Evolutionary conservation across 2,888 invertebrate genomes (phyloP).

Genomic region (Perizoma flavofasciatum): DNA sequence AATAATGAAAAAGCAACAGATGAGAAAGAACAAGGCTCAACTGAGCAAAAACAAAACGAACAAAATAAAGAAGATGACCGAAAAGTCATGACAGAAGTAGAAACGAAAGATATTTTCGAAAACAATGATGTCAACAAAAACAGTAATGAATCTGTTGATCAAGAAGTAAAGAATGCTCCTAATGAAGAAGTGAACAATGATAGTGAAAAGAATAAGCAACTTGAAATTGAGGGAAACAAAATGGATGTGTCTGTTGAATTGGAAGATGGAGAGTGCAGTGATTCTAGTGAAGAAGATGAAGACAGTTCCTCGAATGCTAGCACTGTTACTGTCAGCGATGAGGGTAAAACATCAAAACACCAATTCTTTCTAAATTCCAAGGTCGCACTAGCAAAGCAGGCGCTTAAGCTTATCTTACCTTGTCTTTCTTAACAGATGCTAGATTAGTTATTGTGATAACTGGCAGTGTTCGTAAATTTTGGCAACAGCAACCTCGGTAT

Average conservation of each 20-base stretch:
- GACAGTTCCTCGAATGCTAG: conserved; percentile 60
- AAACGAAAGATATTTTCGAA: conserved; percentile 18
- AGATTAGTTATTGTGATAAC: too few species aligned
- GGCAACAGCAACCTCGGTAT: too few species aligned
- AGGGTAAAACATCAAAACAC: conserved; percentile 58
- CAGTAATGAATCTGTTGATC: neutral
- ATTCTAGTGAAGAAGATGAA: conserved; percentile 62
- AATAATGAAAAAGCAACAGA: conserved; percentile 16
- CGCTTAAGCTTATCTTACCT: too few species aligned
- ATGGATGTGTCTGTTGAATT: conserved; percentile 12
- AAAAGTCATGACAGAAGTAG: conserved; percentile 1
- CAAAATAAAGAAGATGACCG: neutral
- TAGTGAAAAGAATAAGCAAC: conserved; percentile 5
- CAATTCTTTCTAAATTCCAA: too few species aligned
- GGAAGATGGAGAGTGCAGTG: conserved; percentile 88
- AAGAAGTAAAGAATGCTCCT: conserved; percentile 11
- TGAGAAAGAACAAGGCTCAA: conserved; percentile 3
- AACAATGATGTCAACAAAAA: conserved; percentile 19
- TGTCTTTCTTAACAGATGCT: too few species aligned
- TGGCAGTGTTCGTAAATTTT: too few species aligned
- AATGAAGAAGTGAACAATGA: conserved; percentile 11
- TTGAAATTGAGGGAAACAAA: conserved; percentile 12
- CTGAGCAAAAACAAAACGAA: neutral
- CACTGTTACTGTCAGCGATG: conserved; percentile 73
- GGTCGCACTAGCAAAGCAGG: too few species aligned